A percentile compares a stretch with the other conserved stretches of the same genome.
phyloP scores from a whole-genome alignment of 2,888 invertebrate genomes.

The Phragmatobia fuliginosa region DNA sequence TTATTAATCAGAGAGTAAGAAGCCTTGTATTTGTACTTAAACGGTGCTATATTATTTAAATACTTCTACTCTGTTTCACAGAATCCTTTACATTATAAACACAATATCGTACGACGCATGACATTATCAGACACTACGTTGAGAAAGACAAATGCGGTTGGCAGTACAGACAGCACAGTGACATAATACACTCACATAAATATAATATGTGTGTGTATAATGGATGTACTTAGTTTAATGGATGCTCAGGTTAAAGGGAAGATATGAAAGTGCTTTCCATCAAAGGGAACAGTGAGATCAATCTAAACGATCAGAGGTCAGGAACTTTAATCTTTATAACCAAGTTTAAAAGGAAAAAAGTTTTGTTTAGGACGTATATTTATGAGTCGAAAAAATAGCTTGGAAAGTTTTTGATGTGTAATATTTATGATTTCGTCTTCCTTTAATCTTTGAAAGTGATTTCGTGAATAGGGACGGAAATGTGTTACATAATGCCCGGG shows the following conservation, averaged over 20 bases:
- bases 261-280: neutral
- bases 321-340: neutral
- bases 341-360: neutral
- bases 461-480: neutral
- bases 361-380: neutral
- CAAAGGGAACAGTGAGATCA: neutral
- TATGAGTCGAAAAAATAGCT: neutral
- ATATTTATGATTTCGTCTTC: neutral
- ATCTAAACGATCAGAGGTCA: neutral
- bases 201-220: neutral
- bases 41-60: neutral
- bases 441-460: neutral
- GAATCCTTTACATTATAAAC: neutral
- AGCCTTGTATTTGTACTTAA: too few relatives aligned
- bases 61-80: neutral
- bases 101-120: neutral
- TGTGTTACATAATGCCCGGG: too few relatives aligned
- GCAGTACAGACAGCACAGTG: neutral
- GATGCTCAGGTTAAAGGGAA: neutral
- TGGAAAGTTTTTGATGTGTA: neutral
- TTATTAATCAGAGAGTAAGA: too few relatives aligned
- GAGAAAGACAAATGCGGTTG: neutral
- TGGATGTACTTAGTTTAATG: constrained; percentile 1
- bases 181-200: neutral
- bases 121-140: neutral